Evolutionary conservation across 1,140 invertebrate genomes (phyloP).

Genomic region (Lycorma delicatula): DNA sequence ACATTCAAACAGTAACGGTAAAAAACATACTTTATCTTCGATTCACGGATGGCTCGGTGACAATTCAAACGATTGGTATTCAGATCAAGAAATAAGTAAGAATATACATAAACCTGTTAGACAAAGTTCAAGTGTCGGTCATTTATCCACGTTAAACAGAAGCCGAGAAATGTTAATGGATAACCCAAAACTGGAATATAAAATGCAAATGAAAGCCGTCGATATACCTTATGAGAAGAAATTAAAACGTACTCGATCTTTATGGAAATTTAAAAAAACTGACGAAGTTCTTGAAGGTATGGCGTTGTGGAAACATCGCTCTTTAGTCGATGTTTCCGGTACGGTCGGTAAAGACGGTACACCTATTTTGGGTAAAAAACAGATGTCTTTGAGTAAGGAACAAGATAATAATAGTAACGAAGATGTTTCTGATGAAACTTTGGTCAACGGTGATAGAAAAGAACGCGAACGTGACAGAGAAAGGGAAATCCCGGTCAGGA

Average conservation of each 20-base stretch:
- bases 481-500: not conserved
- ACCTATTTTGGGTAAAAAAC: slow-evolving; percentile 40
- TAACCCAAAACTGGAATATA: slow-evolving; percentile 42
- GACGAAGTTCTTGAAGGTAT: slow-evolving; percentile 69
- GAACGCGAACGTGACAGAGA: not conserved
- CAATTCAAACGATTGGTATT: slow-evolving; percentile 31
- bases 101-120: slow-evolving; percentile 21
- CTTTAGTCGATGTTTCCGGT: slow-evolving; percentile 59
- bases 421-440: slow-evolving; percentile 32
- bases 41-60: slow-evolving; percentile 42
- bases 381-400: slow-evolving; percentile 37
- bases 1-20: slow-evolving; percentile 7
- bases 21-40: slow-evolving; percentile 28
- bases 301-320: slow-evolving; percentile 76
- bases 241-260: slow-evolving; percentile 66
- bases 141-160: slow-evolving; percentile 22
- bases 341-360: slow-evolving; percentile 33
- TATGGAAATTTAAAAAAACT: slow-evolving; percentile 69
- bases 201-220: slow-evolving; percentile 31
- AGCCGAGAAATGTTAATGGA: slow-evolving; percentile 27
- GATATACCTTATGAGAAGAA: slow-evolving; percentile 29
- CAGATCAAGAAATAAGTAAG: slow-evolving; percentile 26
- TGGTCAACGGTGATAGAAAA: slow-evolving; percentile 22
- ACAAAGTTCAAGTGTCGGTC: slow-evolving; percentile 27
- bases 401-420: slow-evolving; percentile 35